Base-by-base conservation (phyloP, 2,113 vertebrate genomes). In the Acrocephalus kingi region DNA sequence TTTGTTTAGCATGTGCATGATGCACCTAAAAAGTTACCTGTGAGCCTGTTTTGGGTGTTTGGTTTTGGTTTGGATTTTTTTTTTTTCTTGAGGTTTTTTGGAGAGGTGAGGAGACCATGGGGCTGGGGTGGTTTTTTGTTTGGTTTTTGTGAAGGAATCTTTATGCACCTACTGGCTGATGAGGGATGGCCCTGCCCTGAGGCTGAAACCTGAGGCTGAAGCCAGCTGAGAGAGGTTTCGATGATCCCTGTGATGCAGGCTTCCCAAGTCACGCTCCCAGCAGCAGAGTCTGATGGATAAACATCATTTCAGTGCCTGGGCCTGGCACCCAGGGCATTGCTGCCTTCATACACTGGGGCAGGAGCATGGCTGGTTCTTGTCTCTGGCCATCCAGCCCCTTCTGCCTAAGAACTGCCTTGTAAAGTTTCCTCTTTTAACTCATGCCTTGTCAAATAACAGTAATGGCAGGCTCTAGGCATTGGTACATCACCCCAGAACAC, bases 241-340 rank as follows among this genome's bases (percentile, higher is more conserved):
- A 6, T 15, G 33, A 28, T 21, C 30, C 24, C 25, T 0, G 0
- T 43, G 45, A 8, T 31, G 45, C 24, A 13, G 0, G 9, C 45
- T 76, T 58, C 45, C 72, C 72, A 49, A 58, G 24, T 35, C 71
- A 51, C 0, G 0, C 20, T 35, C 20, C 43, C 15, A 35, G 11
- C 13, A 51, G 35, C 52, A 59, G 35, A 58, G 72, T 58, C 35
- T 43, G 31, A 33, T 54, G 64, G 64, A n/a, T 48, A 46, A 55
- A 28, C 69, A n/a, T 13, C 24, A 41, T 75, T 49, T 25, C 54
- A 37, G 31, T 51, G 35, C 45, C 21, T 0, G 0, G 52, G 45
- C 21, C 45, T 25, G 59, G 9, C 48, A 35, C 10, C 48, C 33
- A 5, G 15, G 68, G 21, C 43, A 41, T 30, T 7, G 9, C 9